Conservation (phyloP, 1,140 invertebrate species). For the Lepidurus arcticus region DNA sequence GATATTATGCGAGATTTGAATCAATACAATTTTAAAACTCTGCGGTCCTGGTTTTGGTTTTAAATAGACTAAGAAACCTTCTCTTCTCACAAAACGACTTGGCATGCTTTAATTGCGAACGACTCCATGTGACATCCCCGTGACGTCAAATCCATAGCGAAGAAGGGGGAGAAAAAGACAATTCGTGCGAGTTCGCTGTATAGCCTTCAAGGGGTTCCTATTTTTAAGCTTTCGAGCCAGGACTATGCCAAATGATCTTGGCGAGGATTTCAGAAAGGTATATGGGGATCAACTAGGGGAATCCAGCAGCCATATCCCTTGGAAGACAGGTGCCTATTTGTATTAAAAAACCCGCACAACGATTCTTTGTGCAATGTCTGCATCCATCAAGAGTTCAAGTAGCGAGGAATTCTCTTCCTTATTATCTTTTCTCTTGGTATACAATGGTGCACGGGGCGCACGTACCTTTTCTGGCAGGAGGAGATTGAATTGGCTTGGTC, state of each 20-base stretch:
- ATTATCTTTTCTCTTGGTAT: no score
- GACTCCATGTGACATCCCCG: not conserved
- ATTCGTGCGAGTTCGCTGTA: not conserved
- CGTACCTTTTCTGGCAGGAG: no score
- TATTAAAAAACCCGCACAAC: not conserved
- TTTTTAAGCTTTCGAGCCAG: conserved; percentile 5
- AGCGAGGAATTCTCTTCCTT: no score
- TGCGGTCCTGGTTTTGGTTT: not conserved
- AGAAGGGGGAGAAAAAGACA: not conserved
- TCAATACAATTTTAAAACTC: not conserved
- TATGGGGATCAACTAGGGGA: not conserved
- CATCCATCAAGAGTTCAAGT: no score
- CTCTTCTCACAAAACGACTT: not conserved
- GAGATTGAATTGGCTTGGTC: no score
- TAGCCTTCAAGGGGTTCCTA: not conserved
- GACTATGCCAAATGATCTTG: conserved; percentile 6
- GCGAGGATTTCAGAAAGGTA: not conserved
- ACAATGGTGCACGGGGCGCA: no score
- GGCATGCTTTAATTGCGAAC: not conserved
- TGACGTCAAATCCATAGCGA: not conserved
- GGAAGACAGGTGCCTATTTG: not conserved
- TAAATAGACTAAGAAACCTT: not conserved
- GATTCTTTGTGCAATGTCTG: no score
- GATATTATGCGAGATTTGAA: not conserved
- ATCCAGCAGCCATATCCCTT: not conserved